Evolutionary conservation across 1,140 invertebrate genomes (phyloP).

Genomic region (Psix sp.): DNA sequence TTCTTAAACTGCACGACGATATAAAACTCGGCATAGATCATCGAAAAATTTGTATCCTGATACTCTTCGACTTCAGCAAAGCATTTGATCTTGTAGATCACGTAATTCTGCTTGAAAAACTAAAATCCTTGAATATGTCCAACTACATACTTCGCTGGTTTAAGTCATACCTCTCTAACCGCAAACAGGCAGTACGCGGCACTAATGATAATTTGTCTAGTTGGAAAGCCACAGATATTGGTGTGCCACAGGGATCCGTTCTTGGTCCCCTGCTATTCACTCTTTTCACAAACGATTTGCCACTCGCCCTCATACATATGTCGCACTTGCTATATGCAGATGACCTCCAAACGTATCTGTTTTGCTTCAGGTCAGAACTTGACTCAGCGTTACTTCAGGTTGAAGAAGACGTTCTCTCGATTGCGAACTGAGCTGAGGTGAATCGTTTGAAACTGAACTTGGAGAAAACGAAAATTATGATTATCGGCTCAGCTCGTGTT

Average conservation of each 20-base stretch:
- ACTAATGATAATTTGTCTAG: not conserved
- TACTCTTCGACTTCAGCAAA: constrained; percentile 9
- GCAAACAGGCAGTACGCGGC: not conserved
- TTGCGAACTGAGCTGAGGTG: not conserved
- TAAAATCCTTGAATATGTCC: not conserved
- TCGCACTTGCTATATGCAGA: constrained; percentile 3
- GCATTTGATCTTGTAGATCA: constrained; percentile 9
- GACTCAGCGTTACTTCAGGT: not conserved
- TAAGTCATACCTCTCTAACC: not conserved
- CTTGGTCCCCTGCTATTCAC: constrained; percentile 2
- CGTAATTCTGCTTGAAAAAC: not conserved
- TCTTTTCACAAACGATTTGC: constrained; percentile 2
- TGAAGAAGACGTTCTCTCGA: not conserved
- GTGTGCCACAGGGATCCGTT: constrained; percentile 8
- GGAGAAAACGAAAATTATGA: not conserved
- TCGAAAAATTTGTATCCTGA: not conserved
- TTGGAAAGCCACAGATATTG: not conserved
- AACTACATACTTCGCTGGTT: not conserved
- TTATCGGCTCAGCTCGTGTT: constrained; percentile 2
- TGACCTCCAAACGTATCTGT: constrained; percentile 1
- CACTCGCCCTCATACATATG: not conserved
- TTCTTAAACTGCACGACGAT: constrained; percentile 3
- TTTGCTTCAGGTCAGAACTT: not conserved
- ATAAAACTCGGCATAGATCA: not conserved
- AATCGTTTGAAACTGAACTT: not conserved